These are phyloP conservation scores for Antheraea assamensis DNA, from an alignment of 2,888 invertebrate species.

Conservation along the genomic window DNA sequence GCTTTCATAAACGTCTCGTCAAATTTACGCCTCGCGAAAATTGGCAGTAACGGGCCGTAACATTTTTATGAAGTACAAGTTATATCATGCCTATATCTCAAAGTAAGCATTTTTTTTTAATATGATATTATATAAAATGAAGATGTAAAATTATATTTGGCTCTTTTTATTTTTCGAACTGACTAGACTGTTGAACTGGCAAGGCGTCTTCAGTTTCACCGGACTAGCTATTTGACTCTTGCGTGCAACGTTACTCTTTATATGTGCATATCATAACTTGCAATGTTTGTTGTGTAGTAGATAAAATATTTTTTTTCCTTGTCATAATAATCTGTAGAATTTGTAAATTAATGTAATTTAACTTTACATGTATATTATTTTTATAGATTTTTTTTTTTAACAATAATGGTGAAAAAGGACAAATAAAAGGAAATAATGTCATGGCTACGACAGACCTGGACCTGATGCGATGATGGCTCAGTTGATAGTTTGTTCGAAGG, in stretches of 20 bases:
- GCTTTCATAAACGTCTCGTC: constrained; percentile 6
- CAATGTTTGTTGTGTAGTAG: background rate
- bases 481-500: too few species aligned
- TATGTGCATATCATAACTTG: background rate
- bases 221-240: too few species aligned
- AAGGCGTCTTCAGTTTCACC: too few species aligned
- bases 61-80: constrained; percentile 15
- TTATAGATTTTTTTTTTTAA: too few species aligned
- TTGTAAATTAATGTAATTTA: too few species aligned
- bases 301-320: background rate
- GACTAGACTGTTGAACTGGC: too few species aligned
- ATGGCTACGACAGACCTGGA: too few species aligned
- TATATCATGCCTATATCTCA: constrained; percentile 9
- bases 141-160: constrained; percentile 4
- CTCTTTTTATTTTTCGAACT: too few species aligned
- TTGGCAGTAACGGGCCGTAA: constrained; percentile 10
- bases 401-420: too few species aligned
- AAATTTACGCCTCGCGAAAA: constrained; percentile 9
- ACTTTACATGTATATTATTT: too few species aligned
- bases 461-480: too few species aligned
- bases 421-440: too few species aligned
- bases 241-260: constrained; percentile 1
- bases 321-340: background rate
- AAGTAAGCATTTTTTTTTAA: constrained; percentile 10
- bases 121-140: constrained; percentile 11